A percentile compares a stretch with the other conserved stretches of the same genome.
phyloP scores from a whole-genome alignment of 2,888 invertebrate genomes.

The Rapana venosa region DNA sequence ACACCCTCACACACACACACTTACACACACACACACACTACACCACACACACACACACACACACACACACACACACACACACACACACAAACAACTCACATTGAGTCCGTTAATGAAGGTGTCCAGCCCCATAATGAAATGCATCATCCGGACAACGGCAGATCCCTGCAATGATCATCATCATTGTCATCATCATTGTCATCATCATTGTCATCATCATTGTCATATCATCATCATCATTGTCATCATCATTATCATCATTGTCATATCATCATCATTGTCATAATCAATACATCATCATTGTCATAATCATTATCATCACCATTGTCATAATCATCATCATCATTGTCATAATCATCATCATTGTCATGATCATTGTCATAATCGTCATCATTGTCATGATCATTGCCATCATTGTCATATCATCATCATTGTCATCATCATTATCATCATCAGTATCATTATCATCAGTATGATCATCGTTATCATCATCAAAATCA shows the following conservation, averaged over 20 bases:
- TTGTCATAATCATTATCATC: neutral
- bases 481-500: neutral
- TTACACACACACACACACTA: neutral
- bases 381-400: neutral
- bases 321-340: neutral
- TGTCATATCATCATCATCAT: neutral
- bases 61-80: neutral
- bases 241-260: neutral
- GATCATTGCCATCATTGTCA: neutral
- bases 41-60: neutral
- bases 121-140: slow-evolving; percentile 87
- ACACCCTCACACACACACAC: neutral
- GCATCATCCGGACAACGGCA: slow-evolving; percentile 93
- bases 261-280: neutral
- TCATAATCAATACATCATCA: neutral
- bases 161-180: slow-evolving; percentile 81
- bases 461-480: neutral
- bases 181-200: neutral
- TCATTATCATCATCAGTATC: neutral
- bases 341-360: neutral
- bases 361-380: neutral
- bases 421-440: neutral
- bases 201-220: slow-evolving; percentile 11
- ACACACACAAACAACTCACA: slow-evolving; percentile 55
- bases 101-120: slow-evolving; percentile 85